phyloP scores from a whole-genome alignment of 2,113 vertebrate genomes.

The Erythrolamprus reginae region DNA sequence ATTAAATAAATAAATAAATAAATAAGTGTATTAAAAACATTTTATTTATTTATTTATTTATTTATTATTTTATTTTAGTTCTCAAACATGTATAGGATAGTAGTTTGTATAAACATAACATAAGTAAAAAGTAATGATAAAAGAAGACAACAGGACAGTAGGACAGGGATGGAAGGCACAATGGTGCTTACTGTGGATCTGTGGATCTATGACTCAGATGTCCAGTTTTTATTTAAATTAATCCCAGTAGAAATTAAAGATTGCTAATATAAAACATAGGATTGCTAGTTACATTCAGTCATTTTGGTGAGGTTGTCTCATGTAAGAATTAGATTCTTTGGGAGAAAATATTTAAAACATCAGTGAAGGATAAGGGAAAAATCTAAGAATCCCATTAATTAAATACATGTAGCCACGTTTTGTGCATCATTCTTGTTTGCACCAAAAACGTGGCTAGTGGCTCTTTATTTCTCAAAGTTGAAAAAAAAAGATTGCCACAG shows the following conservation, averaged over 20 bases:
- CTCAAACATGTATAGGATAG: too few species aligned
- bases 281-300: background rate
- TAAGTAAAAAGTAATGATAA: too few species aligned
- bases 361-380: background rate
- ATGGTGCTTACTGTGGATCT: too few species aligned
- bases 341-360: background rate
- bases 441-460: background rate
- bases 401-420: background rate
- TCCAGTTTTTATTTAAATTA: background rate
- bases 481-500: background rate
- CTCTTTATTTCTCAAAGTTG: background rate
- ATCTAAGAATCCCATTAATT: background rate
- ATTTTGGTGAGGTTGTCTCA: background rate
- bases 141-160: too few species aligned
- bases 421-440: background rate
- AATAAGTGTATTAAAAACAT: too few species aligned
- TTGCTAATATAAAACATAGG: background rate
- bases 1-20: background rate
- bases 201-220: background rate
- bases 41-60: too few species aligned
- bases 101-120: too few species aligned
- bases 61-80: too few species aligned
- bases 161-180: too few species aligned
- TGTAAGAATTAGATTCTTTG: background rate
- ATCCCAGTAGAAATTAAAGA: background rate